Evolutionary conservation across 2,113 vertebrate species (phyloP), one percentile per base, ranked within the genome.

Genomic region (Hypomesus transpacificus): DNA sequence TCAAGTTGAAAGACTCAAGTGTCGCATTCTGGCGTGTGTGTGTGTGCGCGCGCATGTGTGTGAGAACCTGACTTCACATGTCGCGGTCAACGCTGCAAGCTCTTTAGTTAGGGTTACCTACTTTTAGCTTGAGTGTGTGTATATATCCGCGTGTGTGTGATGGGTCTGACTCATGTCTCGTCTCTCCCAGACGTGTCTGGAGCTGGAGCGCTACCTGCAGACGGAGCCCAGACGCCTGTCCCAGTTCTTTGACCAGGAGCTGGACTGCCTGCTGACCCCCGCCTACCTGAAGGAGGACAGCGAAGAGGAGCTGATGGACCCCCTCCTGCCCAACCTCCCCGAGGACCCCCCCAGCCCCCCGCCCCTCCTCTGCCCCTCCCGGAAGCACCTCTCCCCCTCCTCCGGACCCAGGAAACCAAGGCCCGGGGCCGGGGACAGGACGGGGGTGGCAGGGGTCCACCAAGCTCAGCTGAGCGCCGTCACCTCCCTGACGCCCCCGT

Each of bases 151-250:
- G 61, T 31, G 28, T 34, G 52, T 20, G 46, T 24, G 61, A 24
- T 11, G 54, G 39, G 39, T 46, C 21, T 51, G 18, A n/a, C 21
- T 46, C 39, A 7, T 14, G 54, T 69, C 66, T n/a, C 69, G 14
- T 86, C 60, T 84, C 54, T 80, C 75, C 75, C 87, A 99, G 97
- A 99, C 97, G 70, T 98, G 97, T 85, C 91, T 99, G 76, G 96
- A 99, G 76, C 80, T 99, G 91, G 97, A 99, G 86, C 94, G 97
- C 53, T 99, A 99, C 85, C 94, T 99, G 75, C 97, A 99, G 91
- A 99, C 97, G 0, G 97, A 99, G 69, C 97, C 97, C 0, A 93
- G 95, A 79, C 92, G 94, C 75, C 94, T 97, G 75, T 95, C 96
- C 0, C 96, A 99, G 83, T 93, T 95, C 61, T 97, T 99, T 26